Evolutionary conservation across 2,797 vertebrate species (phyloP).

Genomic region (Etheostoma nigrum): DNA sequence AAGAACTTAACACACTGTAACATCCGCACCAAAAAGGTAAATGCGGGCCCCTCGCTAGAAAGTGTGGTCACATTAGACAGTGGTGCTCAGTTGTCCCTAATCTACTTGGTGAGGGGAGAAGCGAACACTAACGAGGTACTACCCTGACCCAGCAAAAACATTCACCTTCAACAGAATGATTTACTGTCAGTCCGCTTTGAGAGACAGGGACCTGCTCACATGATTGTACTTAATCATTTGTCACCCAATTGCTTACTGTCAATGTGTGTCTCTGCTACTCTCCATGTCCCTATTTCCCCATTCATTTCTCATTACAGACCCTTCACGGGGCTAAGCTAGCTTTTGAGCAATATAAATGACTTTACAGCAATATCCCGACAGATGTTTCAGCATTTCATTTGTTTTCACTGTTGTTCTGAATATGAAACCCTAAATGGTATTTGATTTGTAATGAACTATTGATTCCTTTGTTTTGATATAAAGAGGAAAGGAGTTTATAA

Average conservation of each 20-base stretch:
- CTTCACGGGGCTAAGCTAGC: constrained; percentile 31
- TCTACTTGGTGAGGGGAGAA: constrained; percentile 75
- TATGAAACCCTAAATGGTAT: constrained; percentile 3
- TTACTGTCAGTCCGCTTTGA: constrained; percentile 55
- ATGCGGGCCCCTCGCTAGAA: background rate
- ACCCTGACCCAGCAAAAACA: constrained; percentile 68
- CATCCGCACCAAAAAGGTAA: constrained; percentile 30
- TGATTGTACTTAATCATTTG: constrained; percentile 14
- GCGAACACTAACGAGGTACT: constrained; percentile 77
- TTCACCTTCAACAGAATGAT: constrained; percentile 60
- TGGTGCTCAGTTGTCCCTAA: constrained; percentile 59
- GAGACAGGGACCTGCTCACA: constrained; percentile 31
- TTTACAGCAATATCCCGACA: constrained; percentile 44
- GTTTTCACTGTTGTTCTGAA: constrained; percentile 21
- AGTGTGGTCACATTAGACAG: constrained; percentile 28
- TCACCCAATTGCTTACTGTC: constrained; percentile 29
- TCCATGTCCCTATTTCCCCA: constrained; percentile 21
- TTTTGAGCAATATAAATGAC: constrained; percentile 40
- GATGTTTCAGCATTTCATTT: constrained; percentile 45
- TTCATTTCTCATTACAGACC: constrained; percentile 47
- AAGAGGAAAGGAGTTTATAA: background rate
- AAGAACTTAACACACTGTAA: constrained; percentile 46
- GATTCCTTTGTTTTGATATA: background rate
- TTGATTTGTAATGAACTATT: background rate
- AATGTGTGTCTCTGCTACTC: constrained; percentile 1